Conservation (phyloP, 2,888 invertebrate genomes). For the Liopterus haemorrhoidalis region DNA sequence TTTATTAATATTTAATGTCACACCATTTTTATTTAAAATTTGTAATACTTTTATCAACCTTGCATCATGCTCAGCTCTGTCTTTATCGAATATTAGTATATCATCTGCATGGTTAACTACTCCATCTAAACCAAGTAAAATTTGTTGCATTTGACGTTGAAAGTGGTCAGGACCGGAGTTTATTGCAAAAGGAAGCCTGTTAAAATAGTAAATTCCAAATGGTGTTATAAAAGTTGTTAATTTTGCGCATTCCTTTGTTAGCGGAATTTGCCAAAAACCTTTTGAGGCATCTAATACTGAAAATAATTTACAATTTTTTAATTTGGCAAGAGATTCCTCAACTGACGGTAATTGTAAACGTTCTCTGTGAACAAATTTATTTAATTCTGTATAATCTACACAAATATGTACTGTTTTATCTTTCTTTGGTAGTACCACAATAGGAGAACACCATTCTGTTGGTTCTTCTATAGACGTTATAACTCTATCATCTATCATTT, state of each 20-base stretch:
- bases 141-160: slow-evolving; percentile 3
- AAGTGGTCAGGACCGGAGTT: slow-evolving; percentile 9
- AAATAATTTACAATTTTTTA: slow-evolving; percentile 14
- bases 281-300: slow-evolving; percentile 17
- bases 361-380: slow-evolving; percentile 19
- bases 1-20: slow-evolving; percentile 25
- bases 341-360: slow-evolving; percentile 13
- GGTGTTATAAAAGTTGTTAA: slow-evolving; percentile 19
- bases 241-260: slow-evolving; percentile 5
- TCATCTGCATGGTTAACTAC: slow-evolving; percentile 16
- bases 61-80: slow-evolving; percentile 27
- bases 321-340: slow-evolving; percentile 13
- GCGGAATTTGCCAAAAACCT: slow-evolving; percentile 25
- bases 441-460: slow-evolving; percentile 15
- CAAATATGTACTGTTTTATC: slow-evolving; percentile 14
- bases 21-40: slow-evolving; percentile 7
- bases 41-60: slow-evolving; percentile 27
- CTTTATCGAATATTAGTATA: slow-evolving; percentile 22
- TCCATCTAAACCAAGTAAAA: slow-evolving; percentile 11
- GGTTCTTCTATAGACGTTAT: slow-evolving; percentile 19
- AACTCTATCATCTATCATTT: slow-evolving; percentile 15
- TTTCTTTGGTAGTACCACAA: slow-evolving; percentile 16
- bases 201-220: slow-evolving; percentile 12
- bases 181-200: slow-evolving; percentile 19
- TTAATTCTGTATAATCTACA: slow-evolving; percentile 13